A percentile compares a stretch with the other conserved stretches of the same genome.
These are phyloP conservation scores for Sebastes kiyomatsui DNA, from an alignment of 2,797 vertebrate genomes.

Conservation along the genomic window DNA sequence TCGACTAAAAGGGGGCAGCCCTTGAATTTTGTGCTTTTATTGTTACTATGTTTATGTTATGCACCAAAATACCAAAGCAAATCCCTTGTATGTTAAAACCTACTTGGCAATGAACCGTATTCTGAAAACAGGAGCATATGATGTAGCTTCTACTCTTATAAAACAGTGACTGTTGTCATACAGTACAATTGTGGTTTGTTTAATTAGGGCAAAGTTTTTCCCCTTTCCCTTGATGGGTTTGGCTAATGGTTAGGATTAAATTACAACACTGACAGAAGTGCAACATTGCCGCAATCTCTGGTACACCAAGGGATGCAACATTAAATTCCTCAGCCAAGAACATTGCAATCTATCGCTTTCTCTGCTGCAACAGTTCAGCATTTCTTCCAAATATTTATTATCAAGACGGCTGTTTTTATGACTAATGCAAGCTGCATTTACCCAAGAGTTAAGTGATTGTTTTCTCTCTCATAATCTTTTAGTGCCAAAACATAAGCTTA, in stretches of 20 bases:
- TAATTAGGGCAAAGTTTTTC: neutral
- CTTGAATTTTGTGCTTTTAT: too few relatives aligned
- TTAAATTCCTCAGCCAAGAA: neutral
- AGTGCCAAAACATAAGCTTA: neutral
- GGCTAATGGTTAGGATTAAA: neutral
- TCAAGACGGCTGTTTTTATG: neutral
- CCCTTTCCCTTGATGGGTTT: neutral
- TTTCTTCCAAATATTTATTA: neutral
- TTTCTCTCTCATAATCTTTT: neutral
- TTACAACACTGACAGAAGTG: neutral
- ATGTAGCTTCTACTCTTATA: neutral
- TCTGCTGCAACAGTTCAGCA: too few relatives aligned
- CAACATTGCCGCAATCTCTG: neutral
- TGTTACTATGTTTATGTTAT: too few relatives aligned
- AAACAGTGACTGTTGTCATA: neutral
- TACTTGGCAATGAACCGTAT: accelerated
- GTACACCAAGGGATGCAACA: neutral
- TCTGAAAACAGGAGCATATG: neutral
- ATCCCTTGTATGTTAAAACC: too few relatives aligned
- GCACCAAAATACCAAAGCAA: too few relatives aligned
- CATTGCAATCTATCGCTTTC: neutral
- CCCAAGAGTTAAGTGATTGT: neutral
- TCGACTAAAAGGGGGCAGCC: too few relatives aligned
- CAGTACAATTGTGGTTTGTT: neutral
- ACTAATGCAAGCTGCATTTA: neutral